These are phyloP conservation scores for Microcebus tavaratra DNA, from an alignment of 2,113 vertebrate genomes.

Conservation along the genomic window DNA sequence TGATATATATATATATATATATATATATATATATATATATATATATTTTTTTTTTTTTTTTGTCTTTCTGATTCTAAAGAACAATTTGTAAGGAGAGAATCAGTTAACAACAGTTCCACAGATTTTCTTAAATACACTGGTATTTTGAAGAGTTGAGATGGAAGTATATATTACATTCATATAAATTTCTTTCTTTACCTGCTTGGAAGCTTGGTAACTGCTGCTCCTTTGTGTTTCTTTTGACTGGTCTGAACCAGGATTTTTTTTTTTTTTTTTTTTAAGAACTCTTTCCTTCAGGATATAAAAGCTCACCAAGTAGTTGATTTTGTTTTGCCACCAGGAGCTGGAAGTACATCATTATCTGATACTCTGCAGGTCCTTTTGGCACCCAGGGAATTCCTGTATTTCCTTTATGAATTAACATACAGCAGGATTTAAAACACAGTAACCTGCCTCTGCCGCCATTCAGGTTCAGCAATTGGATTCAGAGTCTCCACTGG, in stretches of 20 bases:
- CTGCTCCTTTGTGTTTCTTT: neutral
- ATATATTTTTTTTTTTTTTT: neutral
- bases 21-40: too few species aligned
- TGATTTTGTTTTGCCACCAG: neutral
- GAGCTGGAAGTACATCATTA: neutral
- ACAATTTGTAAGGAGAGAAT: slow-evolving; percentile 6
- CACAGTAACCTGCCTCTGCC: rapidly evolving
- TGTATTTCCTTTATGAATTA: neutral
- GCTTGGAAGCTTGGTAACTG: neutral
- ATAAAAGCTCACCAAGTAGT: neutral
- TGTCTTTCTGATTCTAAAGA: neutral
- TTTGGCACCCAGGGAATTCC: neutral
- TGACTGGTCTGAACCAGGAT: neutral
- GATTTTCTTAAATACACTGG: neutral
- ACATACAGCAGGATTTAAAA: neutral
- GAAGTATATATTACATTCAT: neutral
- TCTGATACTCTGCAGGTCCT: neutral
- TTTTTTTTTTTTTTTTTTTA: neutral
- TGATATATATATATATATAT: too few species aligned
- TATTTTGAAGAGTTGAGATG: neutral
- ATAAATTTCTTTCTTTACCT: neutral
- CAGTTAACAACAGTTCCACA: neutral
- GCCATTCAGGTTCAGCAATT: neutral
- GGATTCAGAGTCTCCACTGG: neutral
- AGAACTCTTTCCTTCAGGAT: neutral